These are phyloP conservation scores for Pseudomugil gertrudae DNA, from an alignment of 2,797 vertebrate species.

Conservation along the genomic window DNA sequence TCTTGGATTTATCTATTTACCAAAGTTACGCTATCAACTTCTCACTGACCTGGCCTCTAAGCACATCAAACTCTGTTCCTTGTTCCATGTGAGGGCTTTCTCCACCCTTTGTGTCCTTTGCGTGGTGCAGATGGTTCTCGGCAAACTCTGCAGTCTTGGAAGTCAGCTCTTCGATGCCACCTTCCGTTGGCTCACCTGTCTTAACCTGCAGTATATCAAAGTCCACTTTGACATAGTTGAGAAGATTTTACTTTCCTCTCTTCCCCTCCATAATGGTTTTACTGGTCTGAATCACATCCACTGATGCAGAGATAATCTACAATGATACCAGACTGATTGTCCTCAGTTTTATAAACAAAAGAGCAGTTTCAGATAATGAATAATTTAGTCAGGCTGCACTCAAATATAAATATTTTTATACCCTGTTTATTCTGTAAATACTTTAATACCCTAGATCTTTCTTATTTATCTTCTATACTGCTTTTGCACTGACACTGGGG, in stretches of 20 bases:
- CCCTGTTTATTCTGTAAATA: too few relatives aligned
- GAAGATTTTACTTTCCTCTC: slow-evolving; percentile 9
- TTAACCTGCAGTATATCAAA: slow-evolving; percentile 29
- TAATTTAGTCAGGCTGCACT: too few relatives aligned
- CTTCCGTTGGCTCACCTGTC: slow-evolving; percentile 7
- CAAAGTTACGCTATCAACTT: slow-evolving; percentile 9
- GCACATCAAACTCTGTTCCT: background rate
- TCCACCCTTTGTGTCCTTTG: background rate
- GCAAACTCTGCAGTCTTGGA: slow-evolving; percentile 41
- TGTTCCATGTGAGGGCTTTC: slow-evolving; percentile 11
- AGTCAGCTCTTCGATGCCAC: slow-evolving; percentile 30
- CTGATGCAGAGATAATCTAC: slow-evolving; percentile 35
- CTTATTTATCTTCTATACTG: too few relatives aligned
- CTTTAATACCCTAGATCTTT: too few relatives aligned
- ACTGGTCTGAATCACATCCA: slow-evolving; percentile 34
- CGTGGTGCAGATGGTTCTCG: slow-evolving; percentile 23
- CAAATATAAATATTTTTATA: too few relatives aligned
- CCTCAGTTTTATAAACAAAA: background rate
- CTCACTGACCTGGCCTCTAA: slow-evolving; percentile 7
- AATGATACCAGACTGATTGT: slow-evolving; percentile 3
- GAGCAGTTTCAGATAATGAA: background rate
- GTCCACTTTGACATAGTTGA: slow-evolving; percentile 38
- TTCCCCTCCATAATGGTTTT: slow-evolving; percentile 28
- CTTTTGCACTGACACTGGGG: too few relatives aligned
- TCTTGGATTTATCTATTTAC: background rate